Conservation (phyloP, 1,140 invertebrate genomes). For the Pteromalus puparum region DNA sequence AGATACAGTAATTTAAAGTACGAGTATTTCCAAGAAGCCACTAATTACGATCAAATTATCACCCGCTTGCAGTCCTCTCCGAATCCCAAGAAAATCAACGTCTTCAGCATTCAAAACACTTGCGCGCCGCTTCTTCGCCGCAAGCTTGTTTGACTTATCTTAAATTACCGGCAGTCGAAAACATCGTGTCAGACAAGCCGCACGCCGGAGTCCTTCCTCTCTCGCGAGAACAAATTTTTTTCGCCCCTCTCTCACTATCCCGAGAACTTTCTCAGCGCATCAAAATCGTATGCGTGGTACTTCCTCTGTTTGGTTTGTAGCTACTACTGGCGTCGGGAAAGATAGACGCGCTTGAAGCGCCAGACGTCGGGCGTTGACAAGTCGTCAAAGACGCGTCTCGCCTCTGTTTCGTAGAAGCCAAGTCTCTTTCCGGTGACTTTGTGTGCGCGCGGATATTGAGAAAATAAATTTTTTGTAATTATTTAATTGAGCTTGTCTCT, state of each 20-base stretch:
- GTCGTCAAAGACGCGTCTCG: conserved; percentile 39
- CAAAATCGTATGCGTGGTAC: neutral
- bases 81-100: neutral
- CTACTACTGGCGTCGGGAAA: conserved; percentile 2
- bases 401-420: conserved; percentile 2
- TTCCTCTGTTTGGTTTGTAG: conserved; percentile 48
- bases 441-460: conserved; percentile 1
- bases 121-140: neutral
- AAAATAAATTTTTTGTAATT: conserved; percentile 29
- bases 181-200: conserved; percentile 9
- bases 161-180: conserved; percentile 32
- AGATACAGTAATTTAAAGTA: too few species aligned
- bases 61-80: neutral
- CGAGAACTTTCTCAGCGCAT: neutral
- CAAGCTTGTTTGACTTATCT: conserved; percentile 45
- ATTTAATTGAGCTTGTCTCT: conserved; percentile 6
- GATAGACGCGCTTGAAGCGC: conserved; percentile 10
- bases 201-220: neutral
- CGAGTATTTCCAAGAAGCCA: neutral
- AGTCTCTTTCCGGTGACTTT: neutral
- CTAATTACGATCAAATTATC: neutral
- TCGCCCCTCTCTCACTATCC: neutral
- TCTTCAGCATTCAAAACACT: neutral
- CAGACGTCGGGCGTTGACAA: conserved; percentile 48
- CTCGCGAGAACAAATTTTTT: conserved; percentile 13